Conservation (phyloP, 1,140 invertebrate genomes). For the Eufriesea mexicana region DNA sequence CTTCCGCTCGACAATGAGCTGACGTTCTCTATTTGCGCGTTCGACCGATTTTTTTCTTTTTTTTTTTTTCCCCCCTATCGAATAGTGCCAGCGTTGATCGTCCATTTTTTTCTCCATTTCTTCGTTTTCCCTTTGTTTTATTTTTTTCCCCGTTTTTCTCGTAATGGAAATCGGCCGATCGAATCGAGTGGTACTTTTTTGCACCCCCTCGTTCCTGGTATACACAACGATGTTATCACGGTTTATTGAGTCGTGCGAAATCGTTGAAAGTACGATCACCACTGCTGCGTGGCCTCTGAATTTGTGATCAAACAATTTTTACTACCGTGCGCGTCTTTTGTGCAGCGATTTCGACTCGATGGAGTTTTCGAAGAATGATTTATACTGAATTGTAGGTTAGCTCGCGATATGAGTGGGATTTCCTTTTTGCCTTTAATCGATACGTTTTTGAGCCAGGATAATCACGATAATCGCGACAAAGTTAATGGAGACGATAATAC, state of each 20-base stretch:
- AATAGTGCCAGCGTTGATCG: no score
- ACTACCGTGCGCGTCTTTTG: background rate
- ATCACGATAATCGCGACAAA: no score
- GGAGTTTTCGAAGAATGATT: background rate
- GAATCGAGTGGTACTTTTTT: background rate
- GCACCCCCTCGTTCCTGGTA: background rate
- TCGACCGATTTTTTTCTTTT: slow-evolving; percentile 24
- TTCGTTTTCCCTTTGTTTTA: background rate
- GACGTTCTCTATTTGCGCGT: slow-evolving; percentile 59
- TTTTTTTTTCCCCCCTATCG: no score
- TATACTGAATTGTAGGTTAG: background rate
- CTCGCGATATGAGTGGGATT: no score
- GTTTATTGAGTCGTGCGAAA: slow-evolving; percentile 3
- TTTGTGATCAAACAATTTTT: background rate
- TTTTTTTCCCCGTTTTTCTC: slow-evolving; percentile 1
- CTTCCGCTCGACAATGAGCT: slow-evolving; percentile 47
- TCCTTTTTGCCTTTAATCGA: no score
- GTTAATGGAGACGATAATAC: no score
- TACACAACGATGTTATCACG: background rate
- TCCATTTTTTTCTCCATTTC: slow-evolving; percentile 5
- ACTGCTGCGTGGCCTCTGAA: background rate
- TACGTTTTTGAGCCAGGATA: no score
- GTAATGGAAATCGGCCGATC: background rate
- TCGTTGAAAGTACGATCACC: background rate
- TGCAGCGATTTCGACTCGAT: background rate